These are phyloP conservation scores for Agrilus biguttatus DNA, from an alignment of 2,888 invertebrate genomes.

Conservation along the genomic window DNA sequence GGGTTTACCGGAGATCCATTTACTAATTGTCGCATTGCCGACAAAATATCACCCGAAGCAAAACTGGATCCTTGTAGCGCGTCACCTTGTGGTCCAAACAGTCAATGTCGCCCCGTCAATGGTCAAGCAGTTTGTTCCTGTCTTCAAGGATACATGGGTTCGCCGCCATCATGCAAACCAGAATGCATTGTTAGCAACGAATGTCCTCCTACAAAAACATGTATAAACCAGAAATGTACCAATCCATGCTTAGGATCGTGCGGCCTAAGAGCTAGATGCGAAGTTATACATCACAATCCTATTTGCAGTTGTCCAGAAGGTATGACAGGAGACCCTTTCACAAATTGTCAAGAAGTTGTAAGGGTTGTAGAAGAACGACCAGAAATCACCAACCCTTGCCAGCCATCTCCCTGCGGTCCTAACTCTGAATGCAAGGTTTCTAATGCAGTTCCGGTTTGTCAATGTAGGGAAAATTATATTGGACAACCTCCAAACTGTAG, in stretches of 20 bases:
- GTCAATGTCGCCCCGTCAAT: slow-evolving; percentile 36
- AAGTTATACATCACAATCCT: slow-evolving; percentile 39
- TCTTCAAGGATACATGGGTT: slow-evolving; percentile 35
- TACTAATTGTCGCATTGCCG: slow-evolving; percentile 22
- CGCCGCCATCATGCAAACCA: slow-evolving; percentile 39
- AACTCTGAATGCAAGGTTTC: slow-evolving; percentile 57
- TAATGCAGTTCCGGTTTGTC: slow-evolving; percentile 56
- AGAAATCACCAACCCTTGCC: slow-evolving; percentile 44
- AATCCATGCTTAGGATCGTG: slow-evolving; percentile 43
- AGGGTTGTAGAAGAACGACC: slow-evolving; percentile 26
- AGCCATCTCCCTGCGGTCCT: slow-evolving; percentile 69
- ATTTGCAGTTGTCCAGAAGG: slow-evolving; percentile 39
- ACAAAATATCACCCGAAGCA: slow-evolving; percentile 14
- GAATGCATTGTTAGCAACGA: slow-evolving; percentile 38
- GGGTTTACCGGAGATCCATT: slow-evolving; percentile 57
- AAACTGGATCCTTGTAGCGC: slow-evolving; percentile 32
- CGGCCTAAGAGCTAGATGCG: slow-evolving; percentile 37
- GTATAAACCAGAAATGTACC: slow-evolving; percentile 38
- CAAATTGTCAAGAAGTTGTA: slow-evolving; percentile 49
- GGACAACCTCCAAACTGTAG: slow-evolving; percentile 71
- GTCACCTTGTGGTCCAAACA: slow-evolving; percentile 40
- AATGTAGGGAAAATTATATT: slow-evolving; percentile 61
- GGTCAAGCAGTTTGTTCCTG: slow-evolving; percentile 38
- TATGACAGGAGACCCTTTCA: slow-evolving; percentile 66
- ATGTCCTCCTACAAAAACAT: slow-evolving; percentile 35